Evolutionary conservation across 2,888 invertebrate species (phyloP).

Genomic region (Nephrotoma flavescens): DNA sequence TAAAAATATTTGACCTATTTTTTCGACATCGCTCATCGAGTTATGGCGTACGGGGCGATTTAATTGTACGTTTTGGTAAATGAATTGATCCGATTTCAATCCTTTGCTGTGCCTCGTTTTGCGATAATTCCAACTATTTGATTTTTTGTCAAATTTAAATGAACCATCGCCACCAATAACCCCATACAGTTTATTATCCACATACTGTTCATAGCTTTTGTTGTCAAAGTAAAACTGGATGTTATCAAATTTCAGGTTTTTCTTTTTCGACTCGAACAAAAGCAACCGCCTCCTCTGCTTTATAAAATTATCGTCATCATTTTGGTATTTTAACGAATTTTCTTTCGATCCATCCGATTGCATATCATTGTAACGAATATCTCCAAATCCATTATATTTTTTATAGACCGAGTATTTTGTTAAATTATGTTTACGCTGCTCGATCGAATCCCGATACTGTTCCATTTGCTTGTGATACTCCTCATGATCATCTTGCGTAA

Average conservation of each 20-base stretch:
- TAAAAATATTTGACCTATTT: constrained; percentile 1
- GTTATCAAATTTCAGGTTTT: constrained; percentile 10
- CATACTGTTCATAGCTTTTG: constrained; percentile 13
- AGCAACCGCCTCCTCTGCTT: neutral
- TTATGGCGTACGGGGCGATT: neutral
- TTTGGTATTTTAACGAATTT: constrained; percentile 6
- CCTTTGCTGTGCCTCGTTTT: neutral
- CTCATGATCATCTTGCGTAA: constrained; percentile 16
- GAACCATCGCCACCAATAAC: constrained; percentile 3
- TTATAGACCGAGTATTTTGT: constrained; percentile 14
- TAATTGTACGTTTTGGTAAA: neutral
- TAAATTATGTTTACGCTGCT: neutral
- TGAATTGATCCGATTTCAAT: neutral
- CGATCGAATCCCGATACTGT: neutral
- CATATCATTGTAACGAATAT: constrained; percentile 11
- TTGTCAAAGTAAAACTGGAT: constrained; percentile 14
- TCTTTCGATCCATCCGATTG: neutral
- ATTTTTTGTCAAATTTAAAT: constrained; percentile 1
- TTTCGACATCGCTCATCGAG: constrained; percentile 1
- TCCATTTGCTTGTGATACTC: neutral
- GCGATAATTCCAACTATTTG: constrained; percentile 12
- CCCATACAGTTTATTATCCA: constrained; percentile 13
- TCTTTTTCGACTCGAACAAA: constrained; percentile 6
- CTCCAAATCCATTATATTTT: constrained; percentile 10
- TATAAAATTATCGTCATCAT: constrained; percentile 4